These are phyloP conservation scores for Caenorhabditis panamensis DNA, from an alignment of 2,888 invertebrate species.

Conservation along the genomic window DNA sequence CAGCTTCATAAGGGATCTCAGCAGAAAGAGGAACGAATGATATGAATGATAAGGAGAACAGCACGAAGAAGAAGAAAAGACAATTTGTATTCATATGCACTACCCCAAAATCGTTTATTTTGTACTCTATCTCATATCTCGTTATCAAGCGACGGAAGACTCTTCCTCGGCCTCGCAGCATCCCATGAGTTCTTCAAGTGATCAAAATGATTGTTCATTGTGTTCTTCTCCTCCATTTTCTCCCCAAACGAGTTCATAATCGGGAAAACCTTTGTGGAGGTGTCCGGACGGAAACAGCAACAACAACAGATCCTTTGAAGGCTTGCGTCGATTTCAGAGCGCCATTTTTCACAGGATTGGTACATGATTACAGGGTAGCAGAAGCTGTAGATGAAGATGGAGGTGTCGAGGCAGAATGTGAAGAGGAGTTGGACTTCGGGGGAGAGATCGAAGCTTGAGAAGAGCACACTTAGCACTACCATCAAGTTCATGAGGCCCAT, in stretches of 20 bases:
- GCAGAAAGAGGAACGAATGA: too few species aligned
- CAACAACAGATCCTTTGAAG: background rate
- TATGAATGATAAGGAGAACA: too few species aligned
- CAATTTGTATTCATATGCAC: too few species aligned
- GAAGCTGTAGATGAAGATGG: constrained; percentile 49
- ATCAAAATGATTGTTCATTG: constrained; percentile 46
- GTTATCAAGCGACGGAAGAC: constrained; percentile 23
- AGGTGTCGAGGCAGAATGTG: constrained; percentile 33
- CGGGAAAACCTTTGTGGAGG: constrained; percentile 17
- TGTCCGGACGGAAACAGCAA: background rate
- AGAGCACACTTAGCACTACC: constrained; percentile 40
- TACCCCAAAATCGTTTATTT: too few species aligned
- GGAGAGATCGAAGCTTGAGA: constrained; percentile 36
- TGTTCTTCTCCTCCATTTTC: constrained; percentile 21
- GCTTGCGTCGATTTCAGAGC: constrained; percentile 14
- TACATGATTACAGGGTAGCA: constrained; percentile 51
- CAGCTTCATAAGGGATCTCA: background rate
- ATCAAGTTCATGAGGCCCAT: constrained; percentile 53
- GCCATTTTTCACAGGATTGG: constrained; percentile 35
- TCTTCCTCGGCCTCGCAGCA: constrained; percentile 22
- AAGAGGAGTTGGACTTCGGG: constrained; percentile 22
- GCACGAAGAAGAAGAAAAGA: too few species aligned
- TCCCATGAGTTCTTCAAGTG: constrained; percentile 27
- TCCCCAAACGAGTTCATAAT: constrained; percentile 33
- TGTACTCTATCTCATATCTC: too few species aligned